Base-by-base conservation (phyloP, 2,113 vertebrate genomes). In the Fregata magnificens region DNA sequence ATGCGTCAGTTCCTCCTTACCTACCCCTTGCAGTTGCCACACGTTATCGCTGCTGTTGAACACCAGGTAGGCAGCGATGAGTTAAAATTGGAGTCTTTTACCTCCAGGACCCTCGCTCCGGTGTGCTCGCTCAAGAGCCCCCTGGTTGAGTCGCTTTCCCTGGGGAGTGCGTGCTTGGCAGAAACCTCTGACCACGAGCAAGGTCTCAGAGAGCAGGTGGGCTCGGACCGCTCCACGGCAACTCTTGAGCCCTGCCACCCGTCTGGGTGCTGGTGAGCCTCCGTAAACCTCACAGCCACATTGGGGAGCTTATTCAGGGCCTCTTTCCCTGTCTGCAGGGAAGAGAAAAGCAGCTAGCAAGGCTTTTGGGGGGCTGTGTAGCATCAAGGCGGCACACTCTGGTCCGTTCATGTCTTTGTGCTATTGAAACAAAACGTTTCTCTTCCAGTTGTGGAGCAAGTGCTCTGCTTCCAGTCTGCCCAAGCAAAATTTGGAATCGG, bases 111-210 rank as follows among this genome's bases (percentile, higher is more conserved):
- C 17, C 32, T 73, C 0, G 0, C 1, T 50, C 1, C 4, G 32
- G 11, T 58, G 29, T 2, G 2, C 31, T 80, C 0, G 0, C 50
- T 70, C 32, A 20, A 4, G 66, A 66, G 36, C 22, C 18, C 13
- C 8, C 0, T 1, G 31, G 21, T 2, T 38, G 71, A 66, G 49
- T 36, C 2, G 1, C 26, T 61, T 69, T 81, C 49, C 26, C 50
- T 2, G 5, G 26, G 82, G 65, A 82, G 3, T 2, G 0, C 4
- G 14, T 11, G 8, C 66, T 82, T 6, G 10, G 81, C 11, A 20
- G 79, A 47, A 69, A 19, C 8, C 29, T 94, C 36, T 73, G 82
- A 13, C 59, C 12, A 24, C 13, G 69, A 65, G 49, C 0, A 0
- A 61, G 65, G 14, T 22, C 56, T 34, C 21, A 73, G 53, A 49